Base-by-base conservation (phyloP, 2,888 invertebrate species). In the Orthosia incerta region DNA sequence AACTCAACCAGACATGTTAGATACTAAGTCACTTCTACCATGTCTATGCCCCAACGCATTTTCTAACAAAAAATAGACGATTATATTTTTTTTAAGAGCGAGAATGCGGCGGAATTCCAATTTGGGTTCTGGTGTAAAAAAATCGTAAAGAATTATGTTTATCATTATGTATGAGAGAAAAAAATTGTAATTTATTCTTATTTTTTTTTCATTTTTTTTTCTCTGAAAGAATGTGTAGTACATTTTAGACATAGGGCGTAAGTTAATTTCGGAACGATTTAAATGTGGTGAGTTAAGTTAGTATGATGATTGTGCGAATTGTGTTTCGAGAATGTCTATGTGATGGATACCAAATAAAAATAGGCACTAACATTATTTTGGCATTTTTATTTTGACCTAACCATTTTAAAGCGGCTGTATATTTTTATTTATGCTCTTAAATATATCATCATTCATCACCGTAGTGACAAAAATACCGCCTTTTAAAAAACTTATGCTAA, bases 311-410 rank as follows among this genome's bases (percentile, higher is more conserved):
- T 89, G 88, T 86, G 87, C 79, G 82, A 80, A 82, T 86, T 79
- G 61, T 65, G 76, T 85, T 87, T 83, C 74, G 76, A 79, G 81
- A 84, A 84, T 82, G 86, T 90, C 78, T 88, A 83, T 83, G 94
- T 95, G 92, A 94, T 93, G 91, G 86, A 92, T 91, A 92, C 95
- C 94, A 95, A 95, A 95, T 95, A 94, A 93, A 95, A 87, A 91
- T 93, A 91, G 90, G 69, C 68, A 69, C 46, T 68, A 84, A 81
- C 51, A 23, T 31, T 60, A 65, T 57, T 70, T 51, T 67, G 39
- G 78, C 20, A 57, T 68, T 84, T 85, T 85, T 82, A 62, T 70
- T 82, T 82, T 60, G 0, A 56, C 31, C 18, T 69, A 9, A 31
- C 3, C 53, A 39, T 16, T 61, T 46, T 16, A 4, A 31, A 13